Conservation (phyloP, 2,888 invertebrate species). For the Caenorhabditis sp. region DNA sequence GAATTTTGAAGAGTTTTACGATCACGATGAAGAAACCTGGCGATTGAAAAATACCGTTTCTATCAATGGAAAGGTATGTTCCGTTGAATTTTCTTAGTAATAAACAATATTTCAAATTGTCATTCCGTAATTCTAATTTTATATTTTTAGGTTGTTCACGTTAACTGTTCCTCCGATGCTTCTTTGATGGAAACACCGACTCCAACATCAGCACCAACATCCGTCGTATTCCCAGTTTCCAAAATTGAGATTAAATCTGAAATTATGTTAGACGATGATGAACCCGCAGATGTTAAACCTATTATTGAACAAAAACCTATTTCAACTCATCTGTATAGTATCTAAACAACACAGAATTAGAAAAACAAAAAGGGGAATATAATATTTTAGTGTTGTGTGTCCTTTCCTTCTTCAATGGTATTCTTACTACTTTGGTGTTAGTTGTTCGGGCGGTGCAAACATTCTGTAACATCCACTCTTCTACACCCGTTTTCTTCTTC, state of each 20-base stretch:
- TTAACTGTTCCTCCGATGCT: conserved; percentile 26
- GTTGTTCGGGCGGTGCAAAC: neutral
- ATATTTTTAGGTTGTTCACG: conserved; percentile 32
- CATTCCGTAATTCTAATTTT: neutral
- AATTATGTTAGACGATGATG: conserved; percentile 7
- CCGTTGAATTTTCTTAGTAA: too few relatives aligned
- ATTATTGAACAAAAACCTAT: conserved; percentile 6
- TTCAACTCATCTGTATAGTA: neutral
- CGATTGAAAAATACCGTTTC: conserved; percentile 76
- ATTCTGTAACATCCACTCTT: too few relatives aligned
- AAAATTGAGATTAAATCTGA: neutral
- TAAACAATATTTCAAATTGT: too few relatives aligned
- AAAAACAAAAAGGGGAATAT: neutral
- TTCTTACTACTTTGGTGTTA: neutral
- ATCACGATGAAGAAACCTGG: conserved; percentile 98
- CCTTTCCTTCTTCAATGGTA: neutral
- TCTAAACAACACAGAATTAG: neutral
- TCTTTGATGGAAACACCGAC: conserved; percentile 11
- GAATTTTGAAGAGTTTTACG: conserved; percentile 91
- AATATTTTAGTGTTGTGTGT: neutral
- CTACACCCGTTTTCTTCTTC: neutral
- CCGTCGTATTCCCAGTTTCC: neutral
- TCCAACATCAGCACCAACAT: neutral
- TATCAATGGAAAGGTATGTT: conserved; percentile 44
- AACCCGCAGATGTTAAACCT: conserved; percentile 3